phyloP scores from a whole-genome alignment of 2,113 vertebrate genomes.

The Hiodon alosoides region DNA sequence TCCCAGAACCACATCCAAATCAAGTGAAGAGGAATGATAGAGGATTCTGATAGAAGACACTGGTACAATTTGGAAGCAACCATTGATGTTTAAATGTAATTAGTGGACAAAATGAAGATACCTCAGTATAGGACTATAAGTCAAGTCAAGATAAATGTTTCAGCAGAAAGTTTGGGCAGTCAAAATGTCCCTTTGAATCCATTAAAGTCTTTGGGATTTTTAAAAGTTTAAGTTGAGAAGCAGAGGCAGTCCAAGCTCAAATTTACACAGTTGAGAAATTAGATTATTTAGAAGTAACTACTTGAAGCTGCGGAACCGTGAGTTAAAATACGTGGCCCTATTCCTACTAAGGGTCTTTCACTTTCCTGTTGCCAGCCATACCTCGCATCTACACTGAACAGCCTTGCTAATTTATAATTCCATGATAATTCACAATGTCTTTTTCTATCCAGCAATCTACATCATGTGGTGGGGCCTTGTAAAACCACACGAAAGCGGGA shows the following conservation, averaged over 20 bases:
- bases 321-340: too few relatives aligned
- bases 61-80: not conserved
- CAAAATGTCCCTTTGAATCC: too few relatives aligned
- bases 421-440: not conserved
- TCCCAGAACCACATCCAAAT: constrained; percentile 23
- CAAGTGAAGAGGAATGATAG: constrained; percentile 23
- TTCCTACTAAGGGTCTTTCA: too few relatives aligned
- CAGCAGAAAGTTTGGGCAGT: too few relatives aligned
- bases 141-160: not conserved
- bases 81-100: not conserved
- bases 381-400: constrained; percentile 3
- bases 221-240: too few relatives aligned
- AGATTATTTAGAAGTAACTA: too few relatives aligned
- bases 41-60: not conserved
- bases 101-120: not conserved
- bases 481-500: not conserved
- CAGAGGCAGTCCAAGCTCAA: too few relatives aligned
- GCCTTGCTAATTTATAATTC: constrained; percentile 10
- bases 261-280: too few relatives aligned
- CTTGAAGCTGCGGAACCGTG: too few relatives aligned
- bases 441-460: not conserved
- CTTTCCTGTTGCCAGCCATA: not conserved
- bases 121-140: not conserved
- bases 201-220: too few relatives aligned
- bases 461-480: not conserved